Conservation (phyloP, 2,797 vertebrate species). For the Centropyge bicolor region DNA sequence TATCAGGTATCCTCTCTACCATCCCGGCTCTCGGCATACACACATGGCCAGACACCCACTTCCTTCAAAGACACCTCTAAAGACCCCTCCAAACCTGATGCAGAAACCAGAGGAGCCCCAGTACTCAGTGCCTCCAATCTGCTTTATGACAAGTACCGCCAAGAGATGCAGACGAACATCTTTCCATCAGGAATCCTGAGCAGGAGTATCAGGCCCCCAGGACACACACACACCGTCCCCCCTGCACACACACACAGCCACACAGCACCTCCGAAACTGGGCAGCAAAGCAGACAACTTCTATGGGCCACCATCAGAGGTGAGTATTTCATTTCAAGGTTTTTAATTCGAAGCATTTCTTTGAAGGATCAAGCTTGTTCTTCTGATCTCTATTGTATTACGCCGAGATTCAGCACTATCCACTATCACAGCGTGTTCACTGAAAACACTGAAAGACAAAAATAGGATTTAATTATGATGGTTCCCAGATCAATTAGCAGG, state of each 20-base stretch:
- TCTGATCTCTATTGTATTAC: conserved; percentile 1
- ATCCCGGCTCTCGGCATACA: conserved; percentile 82
- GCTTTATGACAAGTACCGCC: conserved; percentile 92
- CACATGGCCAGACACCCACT: conserved; percentile 70
- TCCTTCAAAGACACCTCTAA: conserved; percentile 64
- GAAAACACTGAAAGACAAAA: not conserved
- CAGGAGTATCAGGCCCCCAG: conserved; percentile 89
- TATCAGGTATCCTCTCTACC: conserved; percentile 89
- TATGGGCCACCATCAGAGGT: conserved; percentile 82
- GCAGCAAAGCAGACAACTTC: conserved; percentile 86
- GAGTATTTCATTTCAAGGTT: conserved; percentile 43
- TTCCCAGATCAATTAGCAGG: conserved; percentile 21
- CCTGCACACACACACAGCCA: conserved; percentile 77
- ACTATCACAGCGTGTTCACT: not conserved
- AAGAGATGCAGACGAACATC: conserved; percentile 91
- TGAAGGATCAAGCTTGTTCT: not conserved
- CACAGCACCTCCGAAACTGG: conserved; percentile 87
- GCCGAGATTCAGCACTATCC: not conserved
- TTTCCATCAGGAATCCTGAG: conserved; percentile 87
- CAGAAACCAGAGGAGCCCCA: conserved; percentile 74
- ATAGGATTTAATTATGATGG: conserved; percentile 5
- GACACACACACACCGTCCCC: conserved; percentile 81
- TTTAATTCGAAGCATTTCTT: not conserved
- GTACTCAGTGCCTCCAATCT: conserved; percentile 86
- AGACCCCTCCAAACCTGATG: conserved; percentile 54